These are phyloP conservation scores for Drosophila mimica DNA, from an alignment of 2,888 invertebrate species.

Conservation along the genomic window DNA sequence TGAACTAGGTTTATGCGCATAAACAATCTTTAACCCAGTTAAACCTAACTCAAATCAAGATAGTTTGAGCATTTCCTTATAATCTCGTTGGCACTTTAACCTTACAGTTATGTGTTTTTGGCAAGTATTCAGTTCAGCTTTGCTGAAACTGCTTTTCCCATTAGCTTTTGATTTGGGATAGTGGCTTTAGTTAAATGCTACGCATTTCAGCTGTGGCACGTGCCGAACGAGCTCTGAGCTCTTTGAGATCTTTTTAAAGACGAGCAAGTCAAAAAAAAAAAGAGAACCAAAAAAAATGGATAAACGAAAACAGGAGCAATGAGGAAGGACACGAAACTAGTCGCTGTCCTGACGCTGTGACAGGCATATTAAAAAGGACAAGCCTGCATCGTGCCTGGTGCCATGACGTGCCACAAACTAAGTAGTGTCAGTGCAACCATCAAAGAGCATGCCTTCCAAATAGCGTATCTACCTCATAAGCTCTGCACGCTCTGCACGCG, in stretches of 20 bases:
- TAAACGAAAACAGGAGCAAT: slow-evolving; percentile 3
- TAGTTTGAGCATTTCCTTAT: slow-evolving; percentile 4
- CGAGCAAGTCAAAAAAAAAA: slow-evolving; percentile 16
- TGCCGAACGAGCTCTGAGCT: slow-evolving; percentile 56
- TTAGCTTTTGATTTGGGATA: slow-evolving; percentile 76
- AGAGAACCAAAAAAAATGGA: slow-evolving; percentile 14
- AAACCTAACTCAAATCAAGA: slow-evolving; percentile 1
- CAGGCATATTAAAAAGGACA: slow-evolving; percentile 78
- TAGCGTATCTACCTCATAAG: slow-evolving; percentile 43
- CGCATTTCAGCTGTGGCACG: slow-evolving; percentile 64
- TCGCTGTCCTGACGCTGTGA: slow-evolving; percentile 64
- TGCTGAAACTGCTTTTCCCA: slow-evolving; percentile 50
- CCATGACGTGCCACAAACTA: slow-evolving; percentile 78
- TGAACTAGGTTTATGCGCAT: neutral
- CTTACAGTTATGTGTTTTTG: slow-evolving; percentile 14
- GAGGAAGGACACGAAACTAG: slow-evolving; percentile 58
- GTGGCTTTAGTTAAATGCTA: slow-evolving; percentile 75
- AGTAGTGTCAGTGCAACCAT: slow-evolving; percentile 74
- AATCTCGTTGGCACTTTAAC: slow-evolving; percentile 28
- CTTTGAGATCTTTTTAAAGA: slow-evolving; percentile 66
- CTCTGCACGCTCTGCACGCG: slow-evolving; percentile 38
- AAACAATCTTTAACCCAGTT: neutral
- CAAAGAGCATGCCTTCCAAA: slow-evolving; percentile 66
- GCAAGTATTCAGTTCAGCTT: slow-evolving; percentile 1
- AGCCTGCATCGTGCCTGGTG: slow-evolving; percentile 50